phyloP scores from a whole-genome alignment of 2,888 invertebrate genomes.

The Panzeria rudis region DNA sequence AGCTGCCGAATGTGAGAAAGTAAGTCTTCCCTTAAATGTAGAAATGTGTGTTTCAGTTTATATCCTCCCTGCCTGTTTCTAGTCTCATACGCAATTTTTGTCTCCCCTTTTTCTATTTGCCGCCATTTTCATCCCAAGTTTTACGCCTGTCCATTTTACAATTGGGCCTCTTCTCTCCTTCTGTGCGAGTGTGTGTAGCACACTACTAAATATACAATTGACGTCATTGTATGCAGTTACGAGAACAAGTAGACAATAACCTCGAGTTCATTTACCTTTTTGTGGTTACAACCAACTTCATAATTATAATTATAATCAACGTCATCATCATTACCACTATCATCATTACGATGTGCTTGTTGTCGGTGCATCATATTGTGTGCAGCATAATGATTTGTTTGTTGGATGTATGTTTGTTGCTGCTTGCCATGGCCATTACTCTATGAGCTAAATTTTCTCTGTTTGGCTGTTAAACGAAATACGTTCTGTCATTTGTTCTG shows the following conservation, averaged over 20 bases:
- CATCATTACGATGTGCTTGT: conserved; percentile 4
- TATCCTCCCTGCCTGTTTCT: conserved; percentile 12
- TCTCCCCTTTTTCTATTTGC: too few relatives aligned
- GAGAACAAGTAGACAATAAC: conserved; percentile 72
- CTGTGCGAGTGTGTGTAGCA: background rate
- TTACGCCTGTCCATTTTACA: conserved; percentile 3
- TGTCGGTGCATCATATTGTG: conserved; percentile 34
- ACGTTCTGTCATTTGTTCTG: conserved; percentile 29
- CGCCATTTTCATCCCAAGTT: background rate
- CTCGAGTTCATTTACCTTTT: conserved; percentile 72
- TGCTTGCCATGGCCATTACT: conserved; percentile 60
- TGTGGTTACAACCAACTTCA: conserved; percentile 62
- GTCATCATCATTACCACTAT: conserved; percentile 32
- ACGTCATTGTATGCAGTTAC: conserved; percentile 68
- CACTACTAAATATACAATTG: conserved; percentile 60
- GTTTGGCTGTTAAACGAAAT: conserved; percentile 9
- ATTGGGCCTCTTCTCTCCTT: conserved; percentile 6
- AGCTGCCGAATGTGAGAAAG: background rate
- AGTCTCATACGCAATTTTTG: conserved; percentile 40
- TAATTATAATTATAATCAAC: conserved; percentile 12
- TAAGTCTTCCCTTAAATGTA: background rate
- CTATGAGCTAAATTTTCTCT: conserved; percentile 45
- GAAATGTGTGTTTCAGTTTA: background rate
- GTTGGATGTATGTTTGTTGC: conserved; percentile 27
- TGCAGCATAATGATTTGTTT: conserved; percentile 45